These are phyloP conservation scores for Temnothorax curvispinosus DNA, from an alignment of 1,140 invertebrate species.

Conservation along the genomic window DNA sequence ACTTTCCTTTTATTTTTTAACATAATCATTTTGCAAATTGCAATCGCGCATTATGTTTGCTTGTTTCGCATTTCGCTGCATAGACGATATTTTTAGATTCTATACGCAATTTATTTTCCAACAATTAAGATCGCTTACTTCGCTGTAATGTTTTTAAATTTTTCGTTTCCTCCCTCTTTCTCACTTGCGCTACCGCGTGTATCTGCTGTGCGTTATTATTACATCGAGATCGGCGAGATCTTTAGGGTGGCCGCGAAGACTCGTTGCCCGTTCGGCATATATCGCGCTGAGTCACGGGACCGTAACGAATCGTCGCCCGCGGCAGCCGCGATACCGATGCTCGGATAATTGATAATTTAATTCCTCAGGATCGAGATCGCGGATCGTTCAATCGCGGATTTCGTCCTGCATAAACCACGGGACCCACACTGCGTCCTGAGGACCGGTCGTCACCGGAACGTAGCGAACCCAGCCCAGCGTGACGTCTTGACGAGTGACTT, in stretches of 20 bases:
- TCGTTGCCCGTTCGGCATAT: conserved; percentile 34
- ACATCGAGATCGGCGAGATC: neutral
- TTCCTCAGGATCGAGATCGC: conserved; percentile 60
- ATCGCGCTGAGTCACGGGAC: conserved; percentile 49
- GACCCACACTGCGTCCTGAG: neutral
- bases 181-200: neutral
- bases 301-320: conserved; percentile 44
- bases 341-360: conserved; percentile 64
- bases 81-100: too few species aligned
- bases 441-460: conserved; percentile 66
- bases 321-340: neutral
- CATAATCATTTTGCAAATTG: too few species aligned
- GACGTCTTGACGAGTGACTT: conserved; percentile 66
- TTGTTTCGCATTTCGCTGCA: too few species aligned
- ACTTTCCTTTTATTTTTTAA: too few species aligned
- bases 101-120: too few species aligned
- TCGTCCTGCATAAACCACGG: conserved; percentile 3
- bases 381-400: conserved; percentile 9
- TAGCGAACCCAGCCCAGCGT: conserved; percentile 57
- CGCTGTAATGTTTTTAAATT: neutral
- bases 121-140: neutral
- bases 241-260: conserved; percentile 10
- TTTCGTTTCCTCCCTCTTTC: neutral
- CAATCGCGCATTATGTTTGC: too few species aligned
- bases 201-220: conserved; percentile 25